Percentiles rank a stretch among this genome's conserved stretches.
Evolutionary conservation across 2,888 invertebrate genomes (phyloP).

Genomic region (Opisthograptis luteolata): DNA sequence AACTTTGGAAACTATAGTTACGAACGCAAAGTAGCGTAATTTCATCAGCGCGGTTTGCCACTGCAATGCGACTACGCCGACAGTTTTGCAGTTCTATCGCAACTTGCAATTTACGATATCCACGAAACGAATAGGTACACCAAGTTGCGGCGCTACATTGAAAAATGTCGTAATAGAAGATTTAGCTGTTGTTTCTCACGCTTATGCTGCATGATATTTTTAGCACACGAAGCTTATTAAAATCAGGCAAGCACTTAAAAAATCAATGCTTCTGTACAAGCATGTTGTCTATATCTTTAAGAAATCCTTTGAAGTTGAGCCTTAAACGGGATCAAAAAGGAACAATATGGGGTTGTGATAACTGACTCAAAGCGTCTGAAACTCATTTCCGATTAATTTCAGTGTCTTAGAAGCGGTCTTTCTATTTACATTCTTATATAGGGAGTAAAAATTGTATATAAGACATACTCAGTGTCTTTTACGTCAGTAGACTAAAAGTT

Average conservation of each 20-base stretch:
- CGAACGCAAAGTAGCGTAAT: conserved; percentile 15
- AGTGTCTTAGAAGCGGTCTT: no score
- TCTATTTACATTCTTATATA: no score
- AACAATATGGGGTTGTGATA: no score
- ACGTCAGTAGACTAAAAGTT: no score
- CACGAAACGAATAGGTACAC: conserved; percentile 23
- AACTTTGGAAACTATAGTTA: conserved; percentile 25
- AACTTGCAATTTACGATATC: conserved; percentile 27
- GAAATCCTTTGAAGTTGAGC: no score
- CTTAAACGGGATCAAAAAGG: no score
- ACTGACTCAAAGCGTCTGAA: no score
- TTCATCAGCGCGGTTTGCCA: conserved; percentile 17
- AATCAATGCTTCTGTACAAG: no score
- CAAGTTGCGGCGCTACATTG: conserved; percentile 18
- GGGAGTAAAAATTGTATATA: no score
- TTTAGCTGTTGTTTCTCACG: conserved; percentile 11
- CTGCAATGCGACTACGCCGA: conserved; percentile 34
- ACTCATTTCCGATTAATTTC: no score
- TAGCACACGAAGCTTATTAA: conserved; percentile 3
- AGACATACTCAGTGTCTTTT: no score
- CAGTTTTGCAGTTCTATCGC: conserved; percentile 31
- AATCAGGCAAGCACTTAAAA: not conserved
- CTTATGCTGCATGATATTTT: not conserved
- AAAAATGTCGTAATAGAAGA: conserved; percentile 17
- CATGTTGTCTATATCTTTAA: no score